Evolutionary conservation across 2,113 vertebrate species (phyloP), one percentile per base, ranked within the genome.

Genomic region (Anas platyrhynchos): DNA sequence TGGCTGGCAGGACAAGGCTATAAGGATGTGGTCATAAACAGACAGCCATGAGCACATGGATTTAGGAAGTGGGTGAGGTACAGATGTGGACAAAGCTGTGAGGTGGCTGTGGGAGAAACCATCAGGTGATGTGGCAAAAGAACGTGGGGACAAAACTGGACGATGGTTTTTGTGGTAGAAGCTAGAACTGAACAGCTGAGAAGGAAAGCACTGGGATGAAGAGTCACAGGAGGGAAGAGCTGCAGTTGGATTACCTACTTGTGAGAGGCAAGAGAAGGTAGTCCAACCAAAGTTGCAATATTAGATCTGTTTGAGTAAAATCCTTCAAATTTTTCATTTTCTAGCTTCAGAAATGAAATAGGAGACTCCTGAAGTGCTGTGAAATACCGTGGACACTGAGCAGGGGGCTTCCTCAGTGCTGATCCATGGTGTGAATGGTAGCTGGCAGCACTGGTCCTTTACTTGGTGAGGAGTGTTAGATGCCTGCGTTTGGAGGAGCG

Each of bases 21-120:
- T 46, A 10, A 15, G 2, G 9, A 1, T 41, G 15, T 68, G 43
- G 21, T 68, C 48, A 22, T 54, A 16, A 13, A 26, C 7, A 68
- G 27, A 7, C 0, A 59, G 26, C 13, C 6, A 2, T 13, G 43
- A 82, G 32, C 34, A 62, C 34, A 11, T 7, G 0, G 1, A 31
- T 78, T 7, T 2, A 44, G 66, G 31, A 78, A 36, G 34, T 31
- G 46, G n/a, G 25, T 1, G 1, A 83, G 13, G 20, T 54, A 7
- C 13, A 32, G 61, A 9, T 65, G 20, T 41, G 25, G 44, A 55
- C 12, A 76, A 50, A 38, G 17, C 15, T 44, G 73, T 44, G 78
- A 27, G 13, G 23, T 5, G 25, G 11, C 54, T n/a, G 11, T 36
- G 52, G 31, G 34, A 61, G 58, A 77, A 62, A 10, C 7, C 14